These are phyloP conservation scores for Trachymyrmex cornetzi DNA, from an alignment of 1,140 invertebrate genomes.

Conservation along the genomic window DNA sequence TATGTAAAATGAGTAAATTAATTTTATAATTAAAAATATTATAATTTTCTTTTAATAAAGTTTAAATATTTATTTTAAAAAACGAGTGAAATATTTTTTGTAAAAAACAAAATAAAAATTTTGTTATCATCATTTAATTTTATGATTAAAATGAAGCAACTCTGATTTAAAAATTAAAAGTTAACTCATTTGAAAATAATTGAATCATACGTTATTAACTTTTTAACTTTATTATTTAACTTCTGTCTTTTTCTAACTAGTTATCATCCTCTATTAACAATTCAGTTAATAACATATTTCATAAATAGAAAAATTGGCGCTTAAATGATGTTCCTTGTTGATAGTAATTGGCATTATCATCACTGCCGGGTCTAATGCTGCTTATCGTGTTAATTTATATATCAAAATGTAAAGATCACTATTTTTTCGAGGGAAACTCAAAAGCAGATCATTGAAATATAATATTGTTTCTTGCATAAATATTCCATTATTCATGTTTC, in stretches of 20 bases:
- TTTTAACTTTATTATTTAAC: no score
- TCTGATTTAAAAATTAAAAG: no score
- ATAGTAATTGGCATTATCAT: slow-evolving; percentile 65
- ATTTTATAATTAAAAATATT: not conserved
- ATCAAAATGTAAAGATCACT: slow-evolving; percentile 54
- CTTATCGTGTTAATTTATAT: slow-evolving; percentile 45
- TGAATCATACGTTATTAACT: no score
- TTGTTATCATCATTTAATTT: not conserved
- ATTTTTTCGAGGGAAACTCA: not conserved
- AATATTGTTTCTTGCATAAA: slow-evolving; percentile 15
- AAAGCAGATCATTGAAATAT: not conserved
- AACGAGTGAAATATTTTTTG: not conserved
- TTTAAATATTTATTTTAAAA: not conserved
- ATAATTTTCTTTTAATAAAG: not conserved
- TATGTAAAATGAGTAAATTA: not conserved
- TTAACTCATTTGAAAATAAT: no score
- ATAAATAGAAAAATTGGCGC: not conserved
- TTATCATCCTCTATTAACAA: no score
- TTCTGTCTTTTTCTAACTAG: no score
- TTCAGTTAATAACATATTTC: not conserved
- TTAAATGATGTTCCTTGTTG: not conserved
- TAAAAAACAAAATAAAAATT: not conserved
- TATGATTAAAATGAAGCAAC: not conserved
- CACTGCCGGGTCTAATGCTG: slow-evolving; percentile 68
- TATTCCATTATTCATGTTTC: not conserved